Evolutionary conservation across 2,113 vertebrate genomes (phyloP).

Genomic region (Hippopotamus amphibius): DNA sequence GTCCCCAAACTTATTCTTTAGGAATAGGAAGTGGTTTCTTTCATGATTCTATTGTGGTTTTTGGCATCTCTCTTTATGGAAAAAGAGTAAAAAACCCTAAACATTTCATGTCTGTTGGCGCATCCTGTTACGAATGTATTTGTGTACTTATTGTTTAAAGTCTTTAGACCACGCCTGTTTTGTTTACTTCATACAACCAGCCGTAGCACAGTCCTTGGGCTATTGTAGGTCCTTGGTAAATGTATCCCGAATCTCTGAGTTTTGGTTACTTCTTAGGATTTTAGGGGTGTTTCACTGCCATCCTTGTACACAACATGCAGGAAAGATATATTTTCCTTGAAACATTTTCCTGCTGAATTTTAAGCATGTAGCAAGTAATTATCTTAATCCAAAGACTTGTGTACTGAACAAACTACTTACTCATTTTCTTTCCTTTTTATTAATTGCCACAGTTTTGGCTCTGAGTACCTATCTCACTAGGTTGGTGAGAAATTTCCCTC

Average conservation of each 20-base stretch:
- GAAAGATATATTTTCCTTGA: neutral
- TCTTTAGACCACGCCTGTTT: neutral
- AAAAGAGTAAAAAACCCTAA: neutral
- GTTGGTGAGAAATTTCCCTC: neutral
- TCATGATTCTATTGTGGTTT: neutral
- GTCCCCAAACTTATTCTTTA: neutral
- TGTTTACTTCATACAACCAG: neutral
- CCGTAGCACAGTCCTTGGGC: neutral
- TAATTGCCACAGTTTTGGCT: neutral
- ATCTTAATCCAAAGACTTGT: neutral
- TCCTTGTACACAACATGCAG: neutral
- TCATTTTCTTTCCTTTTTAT: slow-evolving; percentile 7
- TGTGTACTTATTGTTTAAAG: neutral
- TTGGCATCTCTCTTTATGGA: neutral
- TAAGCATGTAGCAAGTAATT: neutral
- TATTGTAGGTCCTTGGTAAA: neutral
- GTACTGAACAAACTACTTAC: neutral
- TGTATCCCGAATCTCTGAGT: neutral
- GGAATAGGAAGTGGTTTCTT: neutral
- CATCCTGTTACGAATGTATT: neutral
- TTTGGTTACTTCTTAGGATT: neutral
- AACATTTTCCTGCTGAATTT: slow-evolving; percentile 20
- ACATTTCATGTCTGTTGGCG: neutral
- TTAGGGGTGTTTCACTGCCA: neutral
- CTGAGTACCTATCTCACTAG: neutral